Conservation (phyloP, 1,140 invertebrate species). For the Drosophila setifemur region DNA sequence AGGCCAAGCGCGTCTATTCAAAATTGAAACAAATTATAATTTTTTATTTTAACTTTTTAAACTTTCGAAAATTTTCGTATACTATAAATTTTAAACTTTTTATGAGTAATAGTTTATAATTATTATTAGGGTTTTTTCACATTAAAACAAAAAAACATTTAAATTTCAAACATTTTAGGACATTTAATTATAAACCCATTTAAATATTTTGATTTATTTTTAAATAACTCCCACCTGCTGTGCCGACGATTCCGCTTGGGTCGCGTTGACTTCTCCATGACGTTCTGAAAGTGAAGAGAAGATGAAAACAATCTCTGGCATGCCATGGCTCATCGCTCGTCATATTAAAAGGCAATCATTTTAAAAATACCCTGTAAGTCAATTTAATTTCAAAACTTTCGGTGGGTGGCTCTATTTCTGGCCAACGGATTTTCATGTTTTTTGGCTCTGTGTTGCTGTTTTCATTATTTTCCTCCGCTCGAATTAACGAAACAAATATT, state of each 20-base stretch:
- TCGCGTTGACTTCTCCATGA: constrained; percentile 73
- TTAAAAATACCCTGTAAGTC: constrained; percentile 59
- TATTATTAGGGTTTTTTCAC: too few relatives aligned
- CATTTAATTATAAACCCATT: too few relatives aligned
- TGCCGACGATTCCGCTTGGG: constrained; percentile 85
- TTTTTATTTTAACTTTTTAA: too few relatives aligned
- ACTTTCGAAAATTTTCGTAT: too few relatives aligned
- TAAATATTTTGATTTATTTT: too few relatives aligned
- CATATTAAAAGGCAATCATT: constrained; percentile 45
- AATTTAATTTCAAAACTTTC: constrained; percentile 66
- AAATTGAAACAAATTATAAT: too few relatives aligned
- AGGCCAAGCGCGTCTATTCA: constrained; percentile 80
- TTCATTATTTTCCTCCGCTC: constrained; percentile 39
- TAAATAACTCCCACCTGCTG: constrained; percentile 71
- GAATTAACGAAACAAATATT: constrained; percentile 56
- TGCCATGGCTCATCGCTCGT: constrained; percentile 25
- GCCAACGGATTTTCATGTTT: constrained; percentile 66
- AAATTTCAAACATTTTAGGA: too few relatives aligned
- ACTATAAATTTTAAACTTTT: too few relatives aligned
- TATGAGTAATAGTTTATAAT: too few relatives aligned
- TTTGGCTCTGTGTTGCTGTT: constrained; percentile 60
- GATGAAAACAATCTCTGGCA: background rate
- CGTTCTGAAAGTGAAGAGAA: constrained; percentile 4
- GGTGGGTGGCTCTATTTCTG: constrained; percentile 77
- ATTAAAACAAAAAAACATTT: too few relatives aligned